Conservation (phyloP, 2,113 vertebrate species). For the Proteles cristata region DNA sequence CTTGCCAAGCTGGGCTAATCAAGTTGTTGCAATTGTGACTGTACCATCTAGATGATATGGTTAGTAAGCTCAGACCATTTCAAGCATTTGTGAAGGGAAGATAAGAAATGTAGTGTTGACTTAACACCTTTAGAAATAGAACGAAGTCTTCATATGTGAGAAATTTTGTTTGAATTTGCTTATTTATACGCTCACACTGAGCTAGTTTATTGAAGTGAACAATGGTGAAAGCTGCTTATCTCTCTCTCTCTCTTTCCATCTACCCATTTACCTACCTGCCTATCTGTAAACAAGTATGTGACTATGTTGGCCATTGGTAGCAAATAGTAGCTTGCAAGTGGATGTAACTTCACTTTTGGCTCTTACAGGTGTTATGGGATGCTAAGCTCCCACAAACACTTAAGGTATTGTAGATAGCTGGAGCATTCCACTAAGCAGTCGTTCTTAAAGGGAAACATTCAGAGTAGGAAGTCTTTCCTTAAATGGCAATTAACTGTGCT, state of each 20-base stretch:
- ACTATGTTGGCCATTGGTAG: not conserved
- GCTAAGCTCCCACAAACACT: not conserved
- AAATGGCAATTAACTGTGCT: not conserved
- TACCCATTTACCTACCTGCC: not conserved
- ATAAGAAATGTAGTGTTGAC: not conserved
- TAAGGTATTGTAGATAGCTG: not conserved
- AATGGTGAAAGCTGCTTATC: not conserved
- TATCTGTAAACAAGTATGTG: not conserved
- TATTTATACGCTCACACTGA: not conserved
- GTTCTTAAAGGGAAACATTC: not conserved
- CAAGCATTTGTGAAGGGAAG: not conserved
- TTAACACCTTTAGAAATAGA: not conserved
- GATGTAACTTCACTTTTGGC: not conserved
- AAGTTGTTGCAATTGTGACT: not conserved
- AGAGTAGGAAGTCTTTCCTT: not conserved
- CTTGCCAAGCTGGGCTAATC: not conserved
- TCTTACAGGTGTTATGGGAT: not conserved
- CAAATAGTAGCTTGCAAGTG: not conserved
- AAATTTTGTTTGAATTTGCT: not conserved
- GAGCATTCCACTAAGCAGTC: not conserved
- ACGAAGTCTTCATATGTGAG: not conserved
- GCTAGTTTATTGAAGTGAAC: not conserved
- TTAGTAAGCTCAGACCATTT: not conserved
- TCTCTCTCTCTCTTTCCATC: not conserved
- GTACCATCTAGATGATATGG: not conserved